These are phyloP conservation scores for Drosophila conformis DNA, from an alignment of 2,888 invertebrate species.

Conservation along the genomic window DNA sequence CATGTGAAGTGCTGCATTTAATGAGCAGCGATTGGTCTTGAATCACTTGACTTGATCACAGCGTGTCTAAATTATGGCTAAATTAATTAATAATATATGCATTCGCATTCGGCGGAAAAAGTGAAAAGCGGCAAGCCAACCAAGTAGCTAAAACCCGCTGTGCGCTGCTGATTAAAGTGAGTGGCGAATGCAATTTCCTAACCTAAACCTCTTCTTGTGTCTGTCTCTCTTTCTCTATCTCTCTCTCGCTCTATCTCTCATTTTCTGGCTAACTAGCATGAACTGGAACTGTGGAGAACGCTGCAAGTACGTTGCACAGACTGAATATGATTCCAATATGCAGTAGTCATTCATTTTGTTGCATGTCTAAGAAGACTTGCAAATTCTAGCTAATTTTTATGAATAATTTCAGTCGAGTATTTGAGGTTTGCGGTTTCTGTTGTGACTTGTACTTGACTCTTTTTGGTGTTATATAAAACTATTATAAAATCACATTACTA, in stretches of 20 bases:
- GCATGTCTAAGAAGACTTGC: slow-evolving; percentile 11
- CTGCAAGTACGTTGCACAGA: slow-evolving; percentile 89
- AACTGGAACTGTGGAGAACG: slow-evolving; percentile 92
- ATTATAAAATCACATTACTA: not conserved
- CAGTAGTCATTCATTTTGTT: slow-evolving; percentile 8
- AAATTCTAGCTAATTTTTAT: not conserved
- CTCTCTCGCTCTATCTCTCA: slow-evolving; percentile 1
- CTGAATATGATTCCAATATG: slow-evolving; percentile 7
- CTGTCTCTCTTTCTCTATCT: not conserved
- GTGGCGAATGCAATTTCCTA: slow-evolving; percentile 33
- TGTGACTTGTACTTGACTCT: not conserved
- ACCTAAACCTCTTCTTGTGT: slow-evolving; percentile 11
- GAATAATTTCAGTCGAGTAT: not conserved
- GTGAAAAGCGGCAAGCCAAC: slow-evolving; percentile 33
- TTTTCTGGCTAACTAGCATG: slow-evolving; percentile 62
- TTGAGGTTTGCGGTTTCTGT: not conserved
- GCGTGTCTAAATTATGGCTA: slow-evolving; percentile 59
- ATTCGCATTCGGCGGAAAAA: slow-evolving; percentile 25
- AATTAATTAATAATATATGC: slow-evolving; percentile 65
- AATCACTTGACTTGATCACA: slow-evolving; percentile 43
- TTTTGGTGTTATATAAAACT: not conserved
- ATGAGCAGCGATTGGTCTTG: slow-evolving; percentile 46
- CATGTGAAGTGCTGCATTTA: slow-evolving; percentile 31
- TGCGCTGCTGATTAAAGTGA: slow-evolving; percentile 55
- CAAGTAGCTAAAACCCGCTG: slow-evolving; percentile 27